phyloP scores from a whole-genome alignment of 2,797 vertebrate genomes.

The Molothrus aeneus region DNA sequence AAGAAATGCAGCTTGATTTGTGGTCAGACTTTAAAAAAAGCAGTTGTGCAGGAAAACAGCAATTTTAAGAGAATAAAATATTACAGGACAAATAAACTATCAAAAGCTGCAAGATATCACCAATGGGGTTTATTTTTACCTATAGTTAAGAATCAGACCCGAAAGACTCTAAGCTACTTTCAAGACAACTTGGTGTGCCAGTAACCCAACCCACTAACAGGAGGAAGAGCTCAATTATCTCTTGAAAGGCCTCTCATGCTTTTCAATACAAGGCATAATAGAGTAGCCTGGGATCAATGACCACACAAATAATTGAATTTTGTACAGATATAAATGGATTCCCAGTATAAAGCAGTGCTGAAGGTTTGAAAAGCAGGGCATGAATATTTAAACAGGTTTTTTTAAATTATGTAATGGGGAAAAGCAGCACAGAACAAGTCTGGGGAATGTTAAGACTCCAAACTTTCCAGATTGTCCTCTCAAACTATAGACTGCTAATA shows the following conservation, averaged over 20 bases:
- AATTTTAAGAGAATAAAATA: neutral
- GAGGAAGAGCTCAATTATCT: neutral
- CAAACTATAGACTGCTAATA: neutral
- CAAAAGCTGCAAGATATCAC: neutral
- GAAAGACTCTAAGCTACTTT: neutral
- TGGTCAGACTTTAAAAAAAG: neutral
- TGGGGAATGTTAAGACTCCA: neutral
- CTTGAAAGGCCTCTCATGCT: neutral
- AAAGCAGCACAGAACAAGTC: conserved; percentile 6
- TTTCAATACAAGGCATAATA: conserved; percentile 1
- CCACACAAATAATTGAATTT: conserved; percentile 28
- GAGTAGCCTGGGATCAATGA: conserved; percentile 11
- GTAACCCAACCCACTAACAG: neutral
- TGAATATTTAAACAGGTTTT: conserved; percentile 50
- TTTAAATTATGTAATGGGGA: conserved; percentile 3
- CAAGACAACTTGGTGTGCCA: neutral
- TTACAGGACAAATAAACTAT: neutral
- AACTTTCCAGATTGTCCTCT: neutral
- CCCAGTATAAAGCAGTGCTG: neutral
- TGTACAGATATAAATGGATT: conserved; percentile 33
- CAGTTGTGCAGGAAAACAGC: neutral
- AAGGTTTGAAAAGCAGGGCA: conserved; percentile 9
- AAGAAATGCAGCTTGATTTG: neutral
- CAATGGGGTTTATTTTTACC: neutral
- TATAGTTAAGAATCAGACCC: neutral